Percentiles rank a stretch among this genome's conserved stretches.
Evolutionary conservation across 1,140 invertebrate genomes (phyloP).

Genomic region (Nasonia giraulti): DNA sequence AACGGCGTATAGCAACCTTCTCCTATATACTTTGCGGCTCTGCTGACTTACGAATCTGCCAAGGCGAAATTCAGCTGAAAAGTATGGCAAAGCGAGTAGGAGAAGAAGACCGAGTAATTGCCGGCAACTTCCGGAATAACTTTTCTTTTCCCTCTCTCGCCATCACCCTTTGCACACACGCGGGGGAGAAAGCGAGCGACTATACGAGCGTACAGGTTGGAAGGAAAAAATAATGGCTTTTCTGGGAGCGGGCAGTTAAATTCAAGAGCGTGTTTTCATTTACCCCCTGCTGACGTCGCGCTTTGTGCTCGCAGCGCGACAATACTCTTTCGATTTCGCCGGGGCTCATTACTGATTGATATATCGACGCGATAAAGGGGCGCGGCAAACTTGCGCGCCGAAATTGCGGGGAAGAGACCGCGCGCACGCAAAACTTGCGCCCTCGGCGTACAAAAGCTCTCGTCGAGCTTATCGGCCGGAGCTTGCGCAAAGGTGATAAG

Average conservation of each 20-base stretch:
- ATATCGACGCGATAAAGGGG: not conserved
- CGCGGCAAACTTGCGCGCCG: not conserved
- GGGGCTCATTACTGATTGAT: constrained; percentile 12
- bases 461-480: not conserved
- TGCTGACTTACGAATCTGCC: not conserved
- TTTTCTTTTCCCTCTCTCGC: constrained; percentile 5
- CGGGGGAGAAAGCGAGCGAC: not conserved
- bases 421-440: not conserved
- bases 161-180: not conserved
- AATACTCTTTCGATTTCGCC: not conserved
- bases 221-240: constrained; percentile 15
- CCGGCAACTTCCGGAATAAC: not conserved
- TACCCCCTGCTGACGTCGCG: not conserved
- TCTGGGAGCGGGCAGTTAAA: constrained; percentile 14
- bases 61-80: not conserved
- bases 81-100: not conserved
- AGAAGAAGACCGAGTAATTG: not conserved
- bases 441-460: no score
- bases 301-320: not conserved
- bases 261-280: constrained; percentile 24
- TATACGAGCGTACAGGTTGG: not conserved
- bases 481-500: not conserved
- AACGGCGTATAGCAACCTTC: not conserved
- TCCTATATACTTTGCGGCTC: not conserved
- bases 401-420: not conserved